These are phyloP conservation scores for Hippoglossus hippoglossus DNA, from an alignment of 2,797 vertebrate genomes.

Conservation along the genomic window DNA sequence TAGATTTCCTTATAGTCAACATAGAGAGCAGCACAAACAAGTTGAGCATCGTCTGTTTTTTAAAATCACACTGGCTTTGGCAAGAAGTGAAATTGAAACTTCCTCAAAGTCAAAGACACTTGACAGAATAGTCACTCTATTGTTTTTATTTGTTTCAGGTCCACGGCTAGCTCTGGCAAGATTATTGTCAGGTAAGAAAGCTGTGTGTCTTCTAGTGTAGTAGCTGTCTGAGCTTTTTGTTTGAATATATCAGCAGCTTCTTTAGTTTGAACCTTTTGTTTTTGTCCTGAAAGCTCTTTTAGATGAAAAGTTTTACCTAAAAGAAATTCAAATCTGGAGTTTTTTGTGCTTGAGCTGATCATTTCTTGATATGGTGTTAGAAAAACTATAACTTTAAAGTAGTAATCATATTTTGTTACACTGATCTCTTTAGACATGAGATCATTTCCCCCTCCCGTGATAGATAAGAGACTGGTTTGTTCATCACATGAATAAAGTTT, in stretches of 20 bases:
- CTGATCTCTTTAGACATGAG: too few species aligned
- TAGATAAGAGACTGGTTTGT: constrained; percentile 2
- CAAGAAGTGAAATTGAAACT: background rate
- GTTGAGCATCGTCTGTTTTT: background rate
- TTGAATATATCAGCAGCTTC: background rate
- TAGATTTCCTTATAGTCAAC: background rate
- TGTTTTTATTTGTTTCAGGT: constrained; percentile 83
- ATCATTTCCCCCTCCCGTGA: too few species aligned
- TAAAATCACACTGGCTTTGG: background rate
- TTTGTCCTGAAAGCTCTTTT: background rate
- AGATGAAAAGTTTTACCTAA: too few species aligned
- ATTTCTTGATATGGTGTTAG: background rate
- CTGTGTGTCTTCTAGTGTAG: constrained; percentile 49
- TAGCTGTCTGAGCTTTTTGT: constrained; percentile 8
- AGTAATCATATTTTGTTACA: background rate
- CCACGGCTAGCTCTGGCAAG: constrained; percentile 83
- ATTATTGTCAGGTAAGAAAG: constrained; percentile 88
- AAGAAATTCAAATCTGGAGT: background rate
- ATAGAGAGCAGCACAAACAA: background rate
- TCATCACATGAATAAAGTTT: constrained; percentile 12
- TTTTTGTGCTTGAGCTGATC: background rate
- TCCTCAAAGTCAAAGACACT: background rate
- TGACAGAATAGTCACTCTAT: constrained; percentile 62
- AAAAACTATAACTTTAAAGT: background rate
- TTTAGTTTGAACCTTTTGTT: constrained; percentile 1